Base-by-base conservation (phyloP, 2,113 vertebrate species). In the Gambusia holbrooki region DNA sequence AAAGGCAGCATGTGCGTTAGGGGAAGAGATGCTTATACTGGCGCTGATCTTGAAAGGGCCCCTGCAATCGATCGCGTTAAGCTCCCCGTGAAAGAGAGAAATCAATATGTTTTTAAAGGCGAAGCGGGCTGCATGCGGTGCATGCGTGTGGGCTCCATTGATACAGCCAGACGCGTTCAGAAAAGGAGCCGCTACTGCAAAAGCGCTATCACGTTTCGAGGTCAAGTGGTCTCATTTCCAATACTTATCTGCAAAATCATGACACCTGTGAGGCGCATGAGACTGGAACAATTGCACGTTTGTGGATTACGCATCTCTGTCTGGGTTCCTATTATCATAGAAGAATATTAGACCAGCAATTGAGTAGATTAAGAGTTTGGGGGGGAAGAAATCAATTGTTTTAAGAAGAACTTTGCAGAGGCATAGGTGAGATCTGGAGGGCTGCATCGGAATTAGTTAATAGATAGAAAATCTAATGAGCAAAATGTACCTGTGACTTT, bases 51-150 rank as follows among this genome's bases (percentile, higher is more conserved):
- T 94, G 93, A 94, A 95, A 94, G 87, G 90, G 91, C 90, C 90
- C 76, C 82, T 69, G 73, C 87, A 48, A 94, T 95, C 92, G 91
- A 95, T 95, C 33, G 86, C 90, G 89, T 94, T 94, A 94, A 93
- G 92, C 94, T 94, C 86, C 91, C 92, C 89, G 90, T 81, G 83
- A 94, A 92, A 87, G 86, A 76, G 76, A 89, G 88, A 93, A 94
- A 95, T 95, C 94, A 88, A 95, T 95, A 92, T 81, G 90, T 93
- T 93, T 92, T 94, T 93, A 92, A 93, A 94, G 93, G 91, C 85
- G 82, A 90, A 93, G 93, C 86, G 81, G 89, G 83, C 81, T 82
- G 85, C 87, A 86, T 90, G 90, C 79, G 84, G 90, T 77, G 83
- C 86, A 80, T 82, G 89, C 85, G 87, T 88, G 89, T 89, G 91